Evolutionary conservation across 2,888 invertebrate genomes (phyloP), one percentile per base, ranked within the genome.

Genomic region (Opisthograptis luteolata): DNA sequence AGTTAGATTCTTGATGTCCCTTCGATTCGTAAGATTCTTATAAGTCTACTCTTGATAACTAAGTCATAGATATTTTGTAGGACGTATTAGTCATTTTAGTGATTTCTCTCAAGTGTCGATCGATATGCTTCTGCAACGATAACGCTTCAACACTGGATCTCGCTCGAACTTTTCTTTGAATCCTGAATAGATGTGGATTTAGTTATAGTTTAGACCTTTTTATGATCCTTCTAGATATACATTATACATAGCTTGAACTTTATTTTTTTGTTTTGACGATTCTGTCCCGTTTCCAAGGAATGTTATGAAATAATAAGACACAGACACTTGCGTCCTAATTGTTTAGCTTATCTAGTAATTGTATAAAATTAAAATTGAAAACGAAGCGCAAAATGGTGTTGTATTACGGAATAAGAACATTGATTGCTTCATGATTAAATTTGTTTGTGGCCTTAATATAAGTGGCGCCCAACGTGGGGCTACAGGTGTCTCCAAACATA

Each of bases 361-460:
- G 39, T 55, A 2, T 68, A 61, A 66, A 64, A 62, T 67, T 66
- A 56, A 65, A 66, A 68, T 53, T 46, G 35, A 42, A 65, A 69
- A 71, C 65, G 77, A 78, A 78, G 79, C 79, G 84, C 81, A 79
- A 81, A 72, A 66, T 68, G 68, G 69, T 77, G 73, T 81, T 77
- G 69, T 73, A 70, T 78, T 77, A 60, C 62, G 73, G 72, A 70
- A 77, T 53, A 59, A 69, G 67, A 68, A 73, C 20, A 31, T 43
- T 36, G 70, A 73, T 78, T 60, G 87, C 87, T 88, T 87, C 79
- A 77, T 72, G 76, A 80, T 77, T 79, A 70, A 76, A 81, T 87
- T 84, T 82, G 76, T 89, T 88, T 83, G 90, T 89, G 90, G 90
- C 90, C 90, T 90, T 90, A 89, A 76, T 70, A 68, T 76, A 79